phyloP scores from a whole-genome alignment of 2,888 invertebrate genomes.

The Leptinotarsa peninsularis region DNA sequence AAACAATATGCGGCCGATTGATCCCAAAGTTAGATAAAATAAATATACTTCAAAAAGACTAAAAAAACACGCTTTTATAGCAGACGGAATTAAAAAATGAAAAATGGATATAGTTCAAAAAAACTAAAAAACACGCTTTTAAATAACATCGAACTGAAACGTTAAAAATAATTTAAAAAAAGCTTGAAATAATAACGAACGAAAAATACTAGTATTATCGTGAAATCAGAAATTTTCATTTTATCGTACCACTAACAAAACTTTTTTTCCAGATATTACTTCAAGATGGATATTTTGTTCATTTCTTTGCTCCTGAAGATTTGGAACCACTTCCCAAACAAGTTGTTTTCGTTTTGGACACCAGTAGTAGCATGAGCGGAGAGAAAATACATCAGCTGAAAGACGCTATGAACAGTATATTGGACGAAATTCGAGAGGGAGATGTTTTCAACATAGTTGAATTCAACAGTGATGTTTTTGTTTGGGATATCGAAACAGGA shows the following conservation, averaged over 20 bases:
- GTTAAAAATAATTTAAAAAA: too few species aligned
- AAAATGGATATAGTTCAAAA: too few species aligned
- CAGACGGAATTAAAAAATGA: too few species aligned
- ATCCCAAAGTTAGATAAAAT: too few species aligned
- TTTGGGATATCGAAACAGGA: conserved; percentile 40
- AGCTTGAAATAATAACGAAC: too few species aligned
- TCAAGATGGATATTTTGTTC: conserved; percentile 80
- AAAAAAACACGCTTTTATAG: too few species aligned
- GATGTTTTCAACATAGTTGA: conserved; percentile 40
- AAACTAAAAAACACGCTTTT: too few species aligned
- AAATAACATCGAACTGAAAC: too few species aligned
- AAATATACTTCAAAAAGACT: too few species aligned
- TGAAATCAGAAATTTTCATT: too few species aligned
- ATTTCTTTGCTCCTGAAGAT: conserved; percentile 77
- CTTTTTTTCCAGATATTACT: conserved; percentile 68
- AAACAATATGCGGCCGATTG: too few species aligned
- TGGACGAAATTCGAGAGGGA: conserved; percentile 58
- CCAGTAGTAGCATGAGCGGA: conserved; percentile 81
- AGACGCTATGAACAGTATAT: conserved; percentile 75
- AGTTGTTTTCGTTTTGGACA: conserved; percentile 80
- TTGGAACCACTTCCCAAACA: conserved; percentile 73
- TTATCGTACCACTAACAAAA: background rate
- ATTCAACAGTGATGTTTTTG: conserved; percentile 34
- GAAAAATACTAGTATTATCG: too few species aligned
- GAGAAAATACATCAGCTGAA: conserved; percentile 74